Evolutionary conservation across 2,113 vertebrate genomes (phyloP), one percentile per base, ranked within the genome.

Genomic region (Labeo rohita): DNA sequence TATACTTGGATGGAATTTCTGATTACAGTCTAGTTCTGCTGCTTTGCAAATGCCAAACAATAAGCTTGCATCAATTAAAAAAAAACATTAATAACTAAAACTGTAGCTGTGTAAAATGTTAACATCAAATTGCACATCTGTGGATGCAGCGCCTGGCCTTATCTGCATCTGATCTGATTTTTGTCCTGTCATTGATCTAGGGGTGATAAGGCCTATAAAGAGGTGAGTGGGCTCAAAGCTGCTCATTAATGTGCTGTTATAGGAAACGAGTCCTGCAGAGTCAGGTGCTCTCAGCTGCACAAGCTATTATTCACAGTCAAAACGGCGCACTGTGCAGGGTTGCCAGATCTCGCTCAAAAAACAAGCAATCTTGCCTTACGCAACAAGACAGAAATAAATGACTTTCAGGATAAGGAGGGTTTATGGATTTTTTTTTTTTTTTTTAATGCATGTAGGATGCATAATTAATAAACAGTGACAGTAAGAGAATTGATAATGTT

Each of bases 301-400:
- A 39, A 88, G 59, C 36, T 82, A 85, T 85, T 83, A 52, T 65
- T 89, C 85, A 80, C 66, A 54, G 87, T 86, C 86, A 76, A 76
- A 86, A 87, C 52, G 12, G 43, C 2, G 23, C 61, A 10, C 23
- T 68, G 80, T 70, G 8, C 45, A 15, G n/a, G 45, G 72, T 74
- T 74, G 50, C 49, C 75, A 77, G 72, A 74, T 74, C 28, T 28
- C 2, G 1, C 23, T 52, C 0, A 0, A 54, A 52, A 76, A 54
- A 47, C 18, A 47, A 73, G 36, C 39, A 52, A 76, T 6, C 45
- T 11, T 18, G 39, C n/a, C 12, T 75, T 12, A 49, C n/a, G 13
- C n/a, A 34, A 52, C 12, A 76, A 52, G 23, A 47, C 47, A 15
- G 11, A 28, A 52, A 34, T 76, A 18, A 76, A 76, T 54, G 7